Evolutionary conservation across 2,113 vertebrate genomes (phyloP), one percentile per base, ranked within the genome.

Genomic region (Empidonax traillii): DNA sequence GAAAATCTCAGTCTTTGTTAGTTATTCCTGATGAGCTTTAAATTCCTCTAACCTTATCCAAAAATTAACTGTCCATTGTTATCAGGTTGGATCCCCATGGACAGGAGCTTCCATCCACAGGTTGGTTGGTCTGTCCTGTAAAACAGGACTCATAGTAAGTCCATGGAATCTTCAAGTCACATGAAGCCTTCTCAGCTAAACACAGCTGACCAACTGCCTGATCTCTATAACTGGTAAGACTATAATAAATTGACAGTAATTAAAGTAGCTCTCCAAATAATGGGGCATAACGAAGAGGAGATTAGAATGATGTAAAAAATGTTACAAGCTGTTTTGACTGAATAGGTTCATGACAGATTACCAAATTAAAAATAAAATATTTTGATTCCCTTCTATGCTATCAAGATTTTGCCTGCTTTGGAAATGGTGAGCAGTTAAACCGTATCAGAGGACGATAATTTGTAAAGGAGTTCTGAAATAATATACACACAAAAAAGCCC

Each of bases 311-410:
- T 67, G 31, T 73, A 81, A 85, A 72, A 86, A 61, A 16, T 44
- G 13, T 39, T 91, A 24, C 24, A 30, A 77, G 31, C 8, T 30
- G 14, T 41, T 95, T 82, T 91, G 67, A 79, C 49, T 55, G 4
- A 94, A 82, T 31, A 61, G 8, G 61, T 58, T 85, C 62, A 59
- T 72, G 35, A 76, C 15, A 90, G 31, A 89, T 91, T 82, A 85
- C 13, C 52, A 93, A 94, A 94, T 84, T 76, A 86, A 72, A 49
- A 94, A 8, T n/a, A 88, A 95, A 94, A 87, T 63, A 10, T 79
- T 96, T 85, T 93, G 71, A 82, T 88, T 94, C 47, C n/a, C 25
- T 81, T 53, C n/a, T 65, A 8, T 31, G 30, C 61, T 61, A 86
- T 91, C 14, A 58, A 88, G 47, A 35, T 74, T 83, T 90, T 58